Conservation (phyloP, 2,113 vertebrate species). For the Ceyx margarethae region DNA sequence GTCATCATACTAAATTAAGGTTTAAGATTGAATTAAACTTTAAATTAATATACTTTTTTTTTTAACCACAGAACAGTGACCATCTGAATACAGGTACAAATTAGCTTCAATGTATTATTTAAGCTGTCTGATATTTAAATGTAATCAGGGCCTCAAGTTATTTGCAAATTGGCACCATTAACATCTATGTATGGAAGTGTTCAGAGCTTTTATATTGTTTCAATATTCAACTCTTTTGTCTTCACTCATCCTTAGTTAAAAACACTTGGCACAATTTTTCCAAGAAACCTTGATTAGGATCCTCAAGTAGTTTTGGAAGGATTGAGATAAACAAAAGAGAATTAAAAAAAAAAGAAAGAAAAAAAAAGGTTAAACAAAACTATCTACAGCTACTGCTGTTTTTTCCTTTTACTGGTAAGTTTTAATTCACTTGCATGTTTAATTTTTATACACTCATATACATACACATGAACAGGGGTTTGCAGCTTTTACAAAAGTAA, state of each 20-base stretch:
- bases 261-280: not conserved
- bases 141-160: not conserved
- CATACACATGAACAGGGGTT: accelerated
- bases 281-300: not conserved
- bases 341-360: accelerated
- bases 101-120: not conserved
- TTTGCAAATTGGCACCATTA: not conserved
- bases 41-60: not conserved
- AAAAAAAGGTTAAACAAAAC: not conserved
- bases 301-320: not conserved
- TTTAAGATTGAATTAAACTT: not conserved
- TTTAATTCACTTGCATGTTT: not conserved
- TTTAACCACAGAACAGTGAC: not conserved
- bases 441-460: not conserved
- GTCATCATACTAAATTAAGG: not conserved
- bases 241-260: not conserved
- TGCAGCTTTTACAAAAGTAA: not conserved
- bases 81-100: not conserved
- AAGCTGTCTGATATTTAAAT: not conserved
- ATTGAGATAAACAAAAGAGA: not conserved
- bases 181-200: not conserved
- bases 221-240: not conserved
- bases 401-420: not conserved
- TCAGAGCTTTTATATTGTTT: not conserved
- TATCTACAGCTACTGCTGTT: not conserved